Conservation (phyloP, 2,888 invertebrate species). For the Fragum sueziense region DNA sequence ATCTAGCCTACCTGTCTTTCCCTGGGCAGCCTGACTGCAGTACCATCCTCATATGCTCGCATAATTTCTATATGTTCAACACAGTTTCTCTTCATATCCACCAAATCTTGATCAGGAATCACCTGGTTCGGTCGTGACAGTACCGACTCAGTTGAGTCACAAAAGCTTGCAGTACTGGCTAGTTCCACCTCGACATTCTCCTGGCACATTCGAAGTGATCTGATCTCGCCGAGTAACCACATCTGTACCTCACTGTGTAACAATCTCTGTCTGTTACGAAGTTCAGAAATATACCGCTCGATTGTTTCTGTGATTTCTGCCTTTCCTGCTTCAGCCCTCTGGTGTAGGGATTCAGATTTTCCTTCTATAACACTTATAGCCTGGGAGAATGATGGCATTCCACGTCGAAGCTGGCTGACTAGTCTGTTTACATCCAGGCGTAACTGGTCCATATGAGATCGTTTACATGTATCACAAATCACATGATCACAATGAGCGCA, state of each 20-base stretch:
- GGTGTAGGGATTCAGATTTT: conserved; percentile 92
- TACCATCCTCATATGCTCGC: conserved; percentile 84
- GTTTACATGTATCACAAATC: conserved; percentile 95
- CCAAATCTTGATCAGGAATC: conserved; percentile 73
- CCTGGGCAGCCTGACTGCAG: conserved; percentile 94
- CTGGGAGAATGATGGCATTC: conserved; percentile 86
- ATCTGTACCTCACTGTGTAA: conserved; percentile 88
- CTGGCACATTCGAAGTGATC: conserved; percentile 91
- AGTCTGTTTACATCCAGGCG: conserved; percentile 90
- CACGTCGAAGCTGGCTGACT: conserved; percentile 87
- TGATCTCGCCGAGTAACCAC: conserved; percentile 93
- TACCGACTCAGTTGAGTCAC: conserved; percentile 86
- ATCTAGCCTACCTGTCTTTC: conserved; percentile 84
- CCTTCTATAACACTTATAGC: conserved; percentile 86
- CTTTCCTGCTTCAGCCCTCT: conserved; percentile 93
- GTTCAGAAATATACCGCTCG: conserved; percentile 78
- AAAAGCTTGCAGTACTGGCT: conserved; percentile 97
- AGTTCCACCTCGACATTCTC: conserved; percentile 97
- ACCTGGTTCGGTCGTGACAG: conserved; percentile 62
- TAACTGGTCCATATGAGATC: conserved; percentile 84
- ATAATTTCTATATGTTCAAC: conserved; percentile 72
- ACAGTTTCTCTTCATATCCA: conserved; percentile 73
- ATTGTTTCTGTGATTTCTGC: conserved; percentile 91
- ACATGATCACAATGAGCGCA: conserved; percentile 99
- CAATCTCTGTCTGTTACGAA: conserved; percentile 86